Percentiles rank a stretch among this genome's conserved stretches.
phyloP scores from a whole-genome alignment of 2,888 invertebrate genomes.

The Drosophila glabriapex region DNA sequence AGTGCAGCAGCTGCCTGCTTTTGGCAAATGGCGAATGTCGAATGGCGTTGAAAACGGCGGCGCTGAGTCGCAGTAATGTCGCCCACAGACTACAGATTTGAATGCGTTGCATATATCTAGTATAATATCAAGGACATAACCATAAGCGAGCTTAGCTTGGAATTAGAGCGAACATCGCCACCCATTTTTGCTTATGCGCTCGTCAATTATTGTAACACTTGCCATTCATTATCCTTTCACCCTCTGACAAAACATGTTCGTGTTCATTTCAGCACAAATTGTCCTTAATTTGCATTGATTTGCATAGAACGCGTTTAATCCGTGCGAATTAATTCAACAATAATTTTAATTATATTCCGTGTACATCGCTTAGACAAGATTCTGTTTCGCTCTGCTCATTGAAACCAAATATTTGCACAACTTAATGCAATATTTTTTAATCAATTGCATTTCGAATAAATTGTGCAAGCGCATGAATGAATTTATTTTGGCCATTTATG shows the following conservation, averaged over 20 bases:
- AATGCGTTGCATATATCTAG: slow-evolving; percentile 9
- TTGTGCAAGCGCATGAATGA: not conserved
- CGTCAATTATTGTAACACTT: slow-evolving; percentile 22
- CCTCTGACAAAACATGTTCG: slow-evolving; percentile 6
- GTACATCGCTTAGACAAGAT: not conserved
- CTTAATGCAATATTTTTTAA: not conserved
- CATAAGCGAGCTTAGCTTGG: not conserved
- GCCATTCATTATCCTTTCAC: slow-evolving; percentile 28
- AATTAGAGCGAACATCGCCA: slow-evolving; percentile 6
- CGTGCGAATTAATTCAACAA: slow-evolving; percentile 7
- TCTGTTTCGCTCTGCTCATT: not conserved
- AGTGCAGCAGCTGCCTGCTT: slow-evolving; percentile 32
- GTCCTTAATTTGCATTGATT: slow-evolving; percentile 8
- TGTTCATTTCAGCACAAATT: slow-evolving; percentile 11
- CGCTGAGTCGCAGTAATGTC: slow-evolving; percentile 61
- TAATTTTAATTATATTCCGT: slow-evolving; percentile 13
- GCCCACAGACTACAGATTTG: slow-evolving; percentile 25
- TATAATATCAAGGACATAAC: slow-evolving; percentile 4
- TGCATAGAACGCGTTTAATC: slow-evolving; percentile 24
- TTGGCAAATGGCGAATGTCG: slow-evolving; percentile 57
- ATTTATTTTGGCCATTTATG: not conserved
- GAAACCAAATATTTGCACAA: not conserved
- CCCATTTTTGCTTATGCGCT: not conserved
- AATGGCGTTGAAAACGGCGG: slow-evolving; percentile 67
- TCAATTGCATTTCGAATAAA: not conserved